These are phyloP conservation scores for Lepus oiostolus DNA, from an alignment of 2,797 vertebrate genomes.

Conservation along the genomic window DNA sequence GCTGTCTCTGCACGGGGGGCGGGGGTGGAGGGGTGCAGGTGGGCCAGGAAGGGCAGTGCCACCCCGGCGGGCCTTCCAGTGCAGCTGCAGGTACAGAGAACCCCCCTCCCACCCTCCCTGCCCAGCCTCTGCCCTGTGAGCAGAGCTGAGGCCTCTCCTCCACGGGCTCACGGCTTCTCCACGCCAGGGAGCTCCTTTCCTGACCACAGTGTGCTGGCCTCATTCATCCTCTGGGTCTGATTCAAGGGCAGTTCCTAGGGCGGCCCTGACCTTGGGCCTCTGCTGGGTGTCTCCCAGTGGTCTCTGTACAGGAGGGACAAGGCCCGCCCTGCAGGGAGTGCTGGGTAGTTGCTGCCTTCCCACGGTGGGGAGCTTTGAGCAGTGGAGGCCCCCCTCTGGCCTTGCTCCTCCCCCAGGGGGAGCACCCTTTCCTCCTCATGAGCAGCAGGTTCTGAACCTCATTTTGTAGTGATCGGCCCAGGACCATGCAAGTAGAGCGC, in stretches of 20 bases:
- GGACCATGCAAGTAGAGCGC: constrained; percentile 26
- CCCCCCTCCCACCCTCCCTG: neutral
- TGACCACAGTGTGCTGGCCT: neutral
- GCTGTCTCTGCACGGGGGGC: neutral
- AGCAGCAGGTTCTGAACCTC: constrained; percentile 58
- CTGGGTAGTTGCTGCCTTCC: neutral
- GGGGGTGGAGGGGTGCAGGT: fast-evolving
- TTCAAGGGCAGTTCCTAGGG: neutral
- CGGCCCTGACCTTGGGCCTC: neutral
- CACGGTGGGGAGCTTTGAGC: neutral
- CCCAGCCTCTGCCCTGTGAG: neutral
- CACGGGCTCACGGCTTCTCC: neutral
- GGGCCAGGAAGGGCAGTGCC: neutral
- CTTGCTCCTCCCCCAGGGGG: neutral
- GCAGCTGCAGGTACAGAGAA: fast-evolving
- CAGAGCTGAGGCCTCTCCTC: neutral
- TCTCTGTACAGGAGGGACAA: neutral
- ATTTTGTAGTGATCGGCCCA: constrained; percentile 52
- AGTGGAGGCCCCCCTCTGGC: neutral
- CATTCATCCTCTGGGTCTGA: neutral
- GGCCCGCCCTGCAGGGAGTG: neutral
- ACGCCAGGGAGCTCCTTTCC: neutral
- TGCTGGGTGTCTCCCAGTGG: neutral
- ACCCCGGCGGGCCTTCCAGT: neutral
- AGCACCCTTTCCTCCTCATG: neutral